Percentiles rank a stretch among this genome's conserved stretches.
These are phyloP conservation scores for Nasonia oneida DNA, from an alignment of 2,888 invertebrate species.

Conservation along the genomic window DNA sequence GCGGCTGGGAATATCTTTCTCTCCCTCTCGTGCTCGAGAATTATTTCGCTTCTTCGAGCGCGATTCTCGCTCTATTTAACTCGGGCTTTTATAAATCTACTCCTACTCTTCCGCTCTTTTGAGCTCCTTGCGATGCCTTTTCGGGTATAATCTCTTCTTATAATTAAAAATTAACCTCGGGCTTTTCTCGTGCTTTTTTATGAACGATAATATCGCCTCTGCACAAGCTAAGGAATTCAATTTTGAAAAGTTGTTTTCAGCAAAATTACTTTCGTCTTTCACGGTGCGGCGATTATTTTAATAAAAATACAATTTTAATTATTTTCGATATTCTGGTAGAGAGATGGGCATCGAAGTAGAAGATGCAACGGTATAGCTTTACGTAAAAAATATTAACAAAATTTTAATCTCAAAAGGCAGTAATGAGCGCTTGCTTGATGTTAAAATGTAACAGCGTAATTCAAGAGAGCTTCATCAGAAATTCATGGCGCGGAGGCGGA, in stretches of 20 bases:
- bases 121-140: not conserved
- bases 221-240: not conserved
- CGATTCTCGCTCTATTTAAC: conserved; percentile 45
- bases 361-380: not conserved
- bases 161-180: conserved; percentile 29
- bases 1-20: not conserved
- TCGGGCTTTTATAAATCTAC: conserved; percentile 29
- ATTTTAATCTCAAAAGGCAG: no score
- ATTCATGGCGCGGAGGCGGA: not conserved
- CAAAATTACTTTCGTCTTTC: not conserved
- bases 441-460: not conserved
- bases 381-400: no score
- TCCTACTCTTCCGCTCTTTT: conserved; percentile 19
- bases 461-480: not conserved
- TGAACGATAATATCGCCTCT: not conserved
- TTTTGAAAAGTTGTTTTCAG: not conserved
- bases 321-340: not conserved
- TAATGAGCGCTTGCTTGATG: not conserved
- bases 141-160: not conserved
- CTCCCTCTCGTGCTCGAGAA: not conserved
- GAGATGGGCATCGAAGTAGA: not conserved
- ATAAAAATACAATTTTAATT: not conserved
- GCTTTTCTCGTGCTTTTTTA: not conserved
- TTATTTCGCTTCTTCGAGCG: conserved; percentile 29
- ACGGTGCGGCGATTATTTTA: not conserved